Conservation (phyloP, 2,113 vertebrate species). For the Megaceryle torquata region DNA sequence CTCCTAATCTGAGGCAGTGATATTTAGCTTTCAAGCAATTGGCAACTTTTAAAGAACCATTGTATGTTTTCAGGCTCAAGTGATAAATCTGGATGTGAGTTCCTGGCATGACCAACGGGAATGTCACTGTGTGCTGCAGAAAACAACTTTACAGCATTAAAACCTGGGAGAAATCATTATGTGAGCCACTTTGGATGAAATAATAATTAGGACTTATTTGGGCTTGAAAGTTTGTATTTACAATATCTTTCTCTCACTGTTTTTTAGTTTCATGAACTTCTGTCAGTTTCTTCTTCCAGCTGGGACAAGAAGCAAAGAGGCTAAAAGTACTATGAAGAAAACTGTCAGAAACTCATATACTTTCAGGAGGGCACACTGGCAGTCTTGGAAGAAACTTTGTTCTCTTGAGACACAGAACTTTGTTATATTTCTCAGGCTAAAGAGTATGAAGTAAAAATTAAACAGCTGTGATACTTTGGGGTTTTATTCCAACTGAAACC, state of each 20-base stretch:
- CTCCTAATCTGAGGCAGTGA: neutral
- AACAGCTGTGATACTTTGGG: neutral
- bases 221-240: slow-evolving; percentile 39
- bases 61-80: neutral
- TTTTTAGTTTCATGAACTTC: slow-evolving; percentile 29
- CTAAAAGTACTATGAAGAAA: neutral
- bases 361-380: neutral
- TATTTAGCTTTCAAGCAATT: neutral
- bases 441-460: neutral
- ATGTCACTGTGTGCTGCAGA: neutral
- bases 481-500: neutral
- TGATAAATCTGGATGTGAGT: slow-evolving; percentile 38
- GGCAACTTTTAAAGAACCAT: slow-evolving; percentile 23
- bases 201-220: slow-evolving; percentile 40
- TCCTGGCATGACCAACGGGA: neutral
- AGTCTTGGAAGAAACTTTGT: neutral
- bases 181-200: slow-evolving; percentile 39
- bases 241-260: neutral
- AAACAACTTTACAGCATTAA: slow-evolving; percentile 40
- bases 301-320: neutral
- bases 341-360: neutral
- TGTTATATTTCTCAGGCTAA: neutral
- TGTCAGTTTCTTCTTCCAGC: slow-evolving; percentile 26
- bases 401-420: neutral
- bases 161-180: slow-evolving; percentile 35